Percentiles rank a stretch among this genome's conserved stretches.
Evolutionary conservation across 2,797 vertebrate species (phyloP).

Genomic region (Cephalopachus bancanus): DNA sequence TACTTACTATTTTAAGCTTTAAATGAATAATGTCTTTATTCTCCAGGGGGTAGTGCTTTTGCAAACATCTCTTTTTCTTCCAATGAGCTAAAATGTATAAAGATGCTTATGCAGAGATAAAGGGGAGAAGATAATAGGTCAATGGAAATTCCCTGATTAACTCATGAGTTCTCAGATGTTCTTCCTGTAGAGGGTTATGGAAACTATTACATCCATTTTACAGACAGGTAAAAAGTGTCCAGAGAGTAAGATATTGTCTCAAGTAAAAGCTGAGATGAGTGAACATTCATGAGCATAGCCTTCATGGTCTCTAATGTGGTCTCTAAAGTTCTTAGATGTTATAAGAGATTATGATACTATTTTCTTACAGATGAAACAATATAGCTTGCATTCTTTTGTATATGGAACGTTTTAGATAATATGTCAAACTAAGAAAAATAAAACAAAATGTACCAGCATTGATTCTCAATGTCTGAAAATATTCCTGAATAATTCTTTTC

Average conservation of each 20-base stretch:
- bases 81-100: neutral
- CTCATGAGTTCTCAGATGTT: neutral
- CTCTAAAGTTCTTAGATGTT: neutral
- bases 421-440: neutral
- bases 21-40: slow-evolving; percentile 36
- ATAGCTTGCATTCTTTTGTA: neutral
- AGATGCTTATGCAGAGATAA: neutral
- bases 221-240: neutral
- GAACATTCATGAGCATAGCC: too few species aligned
- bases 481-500: neutral
- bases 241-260: neutral
- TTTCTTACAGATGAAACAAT: neutral
- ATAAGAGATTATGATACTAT: neutral
- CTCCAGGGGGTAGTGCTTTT: neutral
- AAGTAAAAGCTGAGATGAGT: neutral
- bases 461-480: neutral
- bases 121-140: neutral
- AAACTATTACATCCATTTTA: neutral
- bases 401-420: neutral
- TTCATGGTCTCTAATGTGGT: too few species aligned
- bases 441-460: neutral
- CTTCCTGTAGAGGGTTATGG: neutral
- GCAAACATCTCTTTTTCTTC: neutral
- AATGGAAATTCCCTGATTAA: neutral
- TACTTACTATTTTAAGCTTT: neutral